Base-by-base conservation (phyloP, 1,140 invertebrate genomes). In the Drosophila tani region DNA sequence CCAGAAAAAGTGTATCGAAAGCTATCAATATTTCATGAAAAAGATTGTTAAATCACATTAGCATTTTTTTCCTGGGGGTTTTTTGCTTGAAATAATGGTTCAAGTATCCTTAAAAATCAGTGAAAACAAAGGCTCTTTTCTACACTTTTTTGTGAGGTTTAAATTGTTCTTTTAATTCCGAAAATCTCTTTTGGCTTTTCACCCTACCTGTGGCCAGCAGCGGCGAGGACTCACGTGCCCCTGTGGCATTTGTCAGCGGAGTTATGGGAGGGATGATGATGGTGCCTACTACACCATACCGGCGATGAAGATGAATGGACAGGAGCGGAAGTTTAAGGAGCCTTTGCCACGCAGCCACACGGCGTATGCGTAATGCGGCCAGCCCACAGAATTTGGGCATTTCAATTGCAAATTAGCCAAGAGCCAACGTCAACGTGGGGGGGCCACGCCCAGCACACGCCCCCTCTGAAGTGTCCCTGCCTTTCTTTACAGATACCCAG, bases 331-430 rank as follows among this genome's bases (percentile, higher is more conserved):
- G 69, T 58, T 71, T 73, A 58, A 73, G 51, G 53, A 71, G 69
- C 12, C 43, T 58, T 70, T 71, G 51, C 67, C 67, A 69, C 67
- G 66, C 66, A 82, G 69, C 63, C 67, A 66, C 79, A 49, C 64
- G 79, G 56, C 80, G 80, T 82, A 79, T 83, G 81, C 81, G 70
- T 83, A 83, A 83, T 84, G 65, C 71, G 64, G 51, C 45, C 75
- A 70, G 66, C 80, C 53, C 74, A 78, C 69, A 60, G 73, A 82
- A 86, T 76, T 83, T 63, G 65, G 84, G 81, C 73, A 87, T 87
- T 87, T 87, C 83, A 87, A 87, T 87, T 87, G 83, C 83, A 87
- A 87, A 87, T 87, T 88, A 87, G 80, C 80, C 67, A 68, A 45
- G 55, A 66, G 45, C 56, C 51, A 56, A 35, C 63, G 47, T 75